Evolutionary conservation across 2,113 vertebrate genomes (phyloP).

Genomic region (Octodon degus): DNA sequence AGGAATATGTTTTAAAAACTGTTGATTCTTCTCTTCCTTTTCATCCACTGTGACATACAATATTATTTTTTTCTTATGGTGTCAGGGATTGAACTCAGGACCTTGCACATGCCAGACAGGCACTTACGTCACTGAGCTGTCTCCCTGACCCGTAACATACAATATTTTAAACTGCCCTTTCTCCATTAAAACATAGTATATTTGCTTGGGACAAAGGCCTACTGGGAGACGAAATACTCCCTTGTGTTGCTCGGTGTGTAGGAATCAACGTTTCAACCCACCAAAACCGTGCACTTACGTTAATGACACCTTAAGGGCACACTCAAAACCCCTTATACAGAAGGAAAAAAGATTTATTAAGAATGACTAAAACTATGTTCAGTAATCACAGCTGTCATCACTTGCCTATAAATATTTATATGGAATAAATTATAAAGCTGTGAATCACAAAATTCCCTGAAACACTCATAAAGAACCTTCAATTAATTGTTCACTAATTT

Average conservation of each 20-base stretch:
- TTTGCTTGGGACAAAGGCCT: background rate
- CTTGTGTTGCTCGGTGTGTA: background rate
- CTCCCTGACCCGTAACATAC: background rate
- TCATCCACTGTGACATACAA: background rate
- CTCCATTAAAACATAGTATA: background rate
- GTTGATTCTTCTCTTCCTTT: slow-evolving; percentile 17
- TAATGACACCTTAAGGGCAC: background rate
- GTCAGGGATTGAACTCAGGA: no score
- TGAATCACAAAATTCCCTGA: slow-evolving; percentile 1
- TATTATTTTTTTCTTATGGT: background rate
- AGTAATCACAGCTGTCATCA: background rate
- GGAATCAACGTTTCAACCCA: background rate
- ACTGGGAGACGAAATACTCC: background rate
- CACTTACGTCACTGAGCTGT: no score
- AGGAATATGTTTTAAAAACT: slow-evolving; percentile 5
- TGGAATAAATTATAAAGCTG: slow-evolving; percentile 47
- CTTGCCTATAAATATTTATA: slow-evolving; percentile 2
- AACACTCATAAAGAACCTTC: background rate
- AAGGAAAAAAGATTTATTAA: slow-evolving; percentile 50
- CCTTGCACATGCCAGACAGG: no score
- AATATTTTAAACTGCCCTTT: background rate
- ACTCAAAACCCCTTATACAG: slow-evolving; percentile 25
- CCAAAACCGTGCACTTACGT: background rate
- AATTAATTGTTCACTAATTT: background rate
- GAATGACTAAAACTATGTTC: slow-evolving; percentile 5